Evolutionary conservation across 2,113 vertebrate genomes (phyloP).

Genomic region (Coreoperca whiteheadi): DNA sequence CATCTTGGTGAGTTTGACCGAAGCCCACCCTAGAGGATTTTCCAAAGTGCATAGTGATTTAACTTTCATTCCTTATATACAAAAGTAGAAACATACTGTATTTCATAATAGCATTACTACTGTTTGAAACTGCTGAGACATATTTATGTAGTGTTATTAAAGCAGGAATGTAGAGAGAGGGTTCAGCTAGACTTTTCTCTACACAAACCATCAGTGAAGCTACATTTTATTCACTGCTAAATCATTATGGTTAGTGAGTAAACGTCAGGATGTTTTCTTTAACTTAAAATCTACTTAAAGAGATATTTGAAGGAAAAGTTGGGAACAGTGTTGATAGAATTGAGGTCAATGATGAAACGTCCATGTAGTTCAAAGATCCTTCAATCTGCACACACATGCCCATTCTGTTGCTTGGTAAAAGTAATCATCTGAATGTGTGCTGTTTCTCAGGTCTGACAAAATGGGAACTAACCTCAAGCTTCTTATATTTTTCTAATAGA

Average conservation of each 20-base stretch:
- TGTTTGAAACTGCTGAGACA: background rate
- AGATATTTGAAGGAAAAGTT: background rate
- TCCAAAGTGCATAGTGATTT: slow-evolving; percentile 28
- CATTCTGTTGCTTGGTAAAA: background rate
- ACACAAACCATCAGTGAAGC: background rate
- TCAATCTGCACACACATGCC: background rate
- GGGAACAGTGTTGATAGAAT: background rate
- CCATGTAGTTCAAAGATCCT: background rate
- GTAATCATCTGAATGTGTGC: background rate
- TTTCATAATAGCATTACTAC: background rate
- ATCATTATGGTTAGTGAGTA: background rate
- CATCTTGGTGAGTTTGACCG: slow-evolving; percentile 31
- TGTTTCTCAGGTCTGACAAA: background rate
- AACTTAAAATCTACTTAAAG: background rate
- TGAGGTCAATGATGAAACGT: background rate
- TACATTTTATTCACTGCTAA: slow-evolving; percentile 1
- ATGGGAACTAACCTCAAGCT: background rate
- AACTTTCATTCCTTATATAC: background rate
- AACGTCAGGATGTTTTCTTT: background rate
- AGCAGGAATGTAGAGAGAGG: background rate
- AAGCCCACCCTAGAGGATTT: slow-evolving; percentile 24
- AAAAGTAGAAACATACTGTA: slow-evolving; percentile 6
- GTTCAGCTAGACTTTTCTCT: background rate
- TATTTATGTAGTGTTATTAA: background rate
- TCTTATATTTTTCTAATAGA: background rate